Percentiles rank a stretch among this genome's conserved stretches.
phyloP scores from a whole-genome alignment of 2,113 vertebrate species.

The Urocynchramus pylzowi region DNA sequence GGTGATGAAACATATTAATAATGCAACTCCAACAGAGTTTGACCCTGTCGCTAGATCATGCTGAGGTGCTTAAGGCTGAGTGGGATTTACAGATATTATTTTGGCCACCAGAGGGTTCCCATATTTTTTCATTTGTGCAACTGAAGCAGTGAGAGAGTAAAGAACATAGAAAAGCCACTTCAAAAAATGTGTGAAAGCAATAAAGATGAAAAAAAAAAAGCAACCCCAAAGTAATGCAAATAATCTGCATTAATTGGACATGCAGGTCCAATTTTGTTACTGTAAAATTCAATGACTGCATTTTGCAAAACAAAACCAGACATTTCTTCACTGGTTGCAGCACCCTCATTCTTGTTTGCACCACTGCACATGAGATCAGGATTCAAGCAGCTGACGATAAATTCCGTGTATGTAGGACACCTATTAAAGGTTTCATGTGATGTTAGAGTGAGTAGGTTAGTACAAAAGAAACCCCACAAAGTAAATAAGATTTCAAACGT shows the following conservation, averaged over 20 bases:
- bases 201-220: not conserved
- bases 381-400: constrained; percentile 1
- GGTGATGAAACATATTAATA: not conserved
- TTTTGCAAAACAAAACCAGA: not conserved
- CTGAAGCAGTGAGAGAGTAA: not conserved
- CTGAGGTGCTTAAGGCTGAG: constrained; percentile 2
- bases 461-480: constrained; percentile 57
- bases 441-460: constrained; percentile 16
- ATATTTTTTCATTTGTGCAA: constrained; percentile 26
- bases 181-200: not conserved
- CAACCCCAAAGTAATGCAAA: not conserved
- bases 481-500: constrained; percentile 54
- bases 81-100: constrained; percentile 43
- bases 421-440: constrained; percentile 6
- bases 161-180: not conserved
- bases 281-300: not conserved
- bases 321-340: not conserved
- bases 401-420: not conserved
- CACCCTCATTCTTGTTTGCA: not conserved
- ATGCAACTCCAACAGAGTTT: not conserved
- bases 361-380: not conserved
- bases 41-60: not conserved
- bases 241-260: no score
- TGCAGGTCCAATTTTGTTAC: not conserved
- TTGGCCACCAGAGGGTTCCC: constrained; percentile 60